Base-by-base conservation (phyloP, 1,140 invertebrate genomes). In the Chlorops oryzae region DNA sequence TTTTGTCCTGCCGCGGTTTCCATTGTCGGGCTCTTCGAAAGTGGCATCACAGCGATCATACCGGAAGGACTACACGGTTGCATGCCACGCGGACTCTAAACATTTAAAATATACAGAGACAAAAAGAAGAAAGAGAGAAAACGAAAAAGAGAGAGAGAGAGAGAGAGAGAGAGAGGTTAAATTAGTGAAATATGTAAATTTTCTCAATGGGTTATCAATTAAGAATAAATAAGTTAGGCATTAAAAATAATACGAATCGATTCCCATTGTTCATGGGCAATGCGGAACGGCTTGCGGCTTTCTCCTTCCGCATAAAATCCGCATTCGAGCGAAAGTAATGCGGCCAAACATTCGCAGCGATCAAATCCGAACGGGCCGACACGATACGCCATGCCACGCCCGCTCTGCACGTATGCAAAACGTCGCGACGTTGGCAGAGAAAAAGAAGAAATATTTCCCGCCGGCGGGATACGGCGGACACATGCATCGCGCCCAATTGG, bases 81-180 rank as follows among this genome's bases (percentile, higher is more conserved):
- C 70, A 72, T 72, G 61, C 69, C 69, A 70, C 69, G 66, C 51
- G 70, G 69, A 63, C 69, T 72, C 70, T 72, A n/a, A n/a, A n/a
- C n/a, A n/a, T n/a, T 17, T 18, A 43, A 52, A 18, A n/a, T n/a
- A n/a, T n/a, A n/a, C n/a, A n/a, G n/a, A n/a, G n/a, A n/a, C n/a
- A n/a, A n/a, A n/a, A n/a, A n/a, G 49, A 24, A 55, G 53, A 18
- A 35, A 46, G 42, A 45, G 12, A 28, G 15, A 54, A 50, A 47
- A 47, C 35, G 24, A 51, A 18, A 50, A 52, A 42, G 37, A n/a
- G 47, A 53, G 47, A 48, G 21, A 32, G n/a, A 15, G 20, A 47
- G 25, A 28, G 35, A 20, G 18, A 18, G 18, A 34, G 22, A 32
- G 21, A 46, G 24, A 46, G 24, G 5, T 34, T 6, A 49, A 40